Percentiles rank a stretch among this genome's conserved stretches.
These are phyloP conservation scores for Trogon melanurus DNA, from an alignment of 2,113 vertebrate genomes.

Conservation along the genomic window DNA sequence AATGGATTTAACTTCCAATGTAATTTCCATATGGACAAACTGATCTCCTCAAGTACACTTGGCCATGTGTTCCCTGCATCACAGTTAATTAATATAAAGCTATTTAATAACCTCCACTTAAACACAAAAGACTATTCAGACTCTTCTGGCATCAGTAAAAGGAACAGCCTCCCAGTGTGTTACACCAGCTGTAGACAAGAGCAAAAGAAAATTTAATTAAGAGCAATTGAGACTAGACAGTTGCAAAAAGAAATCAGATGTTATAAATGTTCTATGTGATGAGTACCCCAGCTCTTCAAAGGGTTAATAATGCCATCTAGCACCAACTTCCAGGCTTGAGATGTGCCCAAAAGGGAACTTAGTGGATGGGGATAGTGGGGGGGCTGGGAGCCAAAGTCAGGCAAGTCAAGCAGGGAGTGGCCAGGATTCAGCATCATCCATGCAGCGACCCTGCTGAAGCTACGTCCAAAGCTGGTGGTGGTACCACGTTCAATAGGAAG, in stretches of 20 bases:
- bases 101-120: slow-evolving; percentile 60
- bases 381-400: not conserved
- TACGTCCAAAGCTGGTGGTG: not conserved
- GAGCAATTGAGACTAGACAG: not conserved
- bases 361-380: not conserved
- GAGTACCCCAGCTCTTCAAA: not conserved
- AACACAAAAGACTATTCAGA: slow-evolving; percentile 61
- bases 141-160: slow-evolving; percentile 48
- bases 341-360: not conserved
- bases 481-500: not conserved
- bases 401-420: not conserved
- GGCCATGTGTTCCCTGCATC: slow-evolving; percentile 46
- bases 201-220: slow-evolving; percentile 42
- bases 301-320: not conserved
- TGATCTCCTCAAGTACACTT: slow-evolving; percentile 21
- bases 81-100: slow-evolving; percentile 66
- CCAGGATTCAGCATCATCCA: not conserved
- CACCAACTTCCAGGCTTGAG: not conserved
- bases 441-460: not conserved
- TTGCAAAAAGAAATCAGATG: slow-evolving; percentile 27
- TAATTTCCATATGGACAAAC: slow-evolving; percentile 51
- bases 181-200: slow-evolving; percentile 45
- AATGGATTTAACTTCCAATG: slow-evolving; percentile 44
- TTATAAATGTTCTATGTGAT: not conserved
- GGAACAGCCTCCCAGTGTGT: slow-evolving; percentile 28